A percentile compares a stretch with the other conserved stretches of the same genome.
These are phyloP conservation scores for Rhimphoctona megacephalus DNA, from an alignment of 2,888 invertebrate genomes.

Conservation along the genomic window DNA sequence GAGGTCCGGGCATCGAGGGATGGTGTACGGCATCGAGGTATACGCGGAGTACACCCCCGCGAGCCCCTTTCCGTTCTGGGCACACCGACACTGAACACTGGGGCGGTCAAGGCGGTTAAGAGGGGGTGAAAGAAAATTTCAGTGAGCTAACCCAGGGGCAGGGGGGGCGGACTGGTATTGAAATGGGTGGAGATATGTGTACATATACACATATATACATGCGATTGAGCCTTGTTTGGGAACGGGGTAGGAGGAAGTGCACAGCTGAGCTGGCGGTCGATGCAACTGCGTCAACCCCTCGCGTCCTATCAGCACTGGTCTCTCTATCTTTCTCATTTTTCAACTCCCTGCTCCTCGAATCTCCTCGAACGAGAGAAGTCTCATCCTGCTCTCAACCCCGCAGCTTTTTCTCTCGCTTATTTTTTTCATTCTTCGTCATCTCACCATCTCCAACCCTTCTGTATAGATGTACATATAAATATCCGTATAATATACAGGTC, in stretches of 20 bases:
- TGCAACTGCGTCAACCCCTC: slow-evolving; percentile 82
- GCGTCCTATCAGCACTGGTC: slow-evolving; percentile 66
- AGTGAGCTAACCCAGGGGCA: slow-evolving; percentile 49
- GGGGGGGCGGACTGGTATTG: slow-evolving; percentile 32
- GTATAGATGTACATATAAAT: slow-evolving; percentile 20
- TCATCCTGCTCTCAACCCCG: slow-evolving; percentile 26
- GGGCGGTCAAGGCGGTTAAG: slow-evolving; percentile 50
- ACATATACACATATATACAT: slow-evolving; percentile 28
- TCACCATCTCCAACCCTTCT: slow-evolving; percentile 42
- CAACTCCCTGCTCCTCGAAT: slow-evolving; percentile 2
- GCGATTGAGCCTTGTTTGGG: slow-evolving; percentile 46
- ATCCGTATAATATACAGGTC: background rate
- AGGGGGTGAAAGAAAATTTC: slow-evolving; percentile 62
- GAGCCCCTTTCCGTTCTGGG: slow-evolving; percentile 4
- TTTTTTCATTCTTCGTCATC: slow-evolving; percentile 43
- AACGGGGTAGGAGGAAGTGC: slow-evolving; percentile 69
- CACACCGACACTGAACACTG: slow-evolving; percentile 28
- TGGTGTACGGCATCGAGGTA: slow-evolving; percentile 47
- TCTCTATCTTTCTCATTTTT: slow-evolving; percentile 38
- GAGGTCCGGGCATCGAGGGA: slow-evolving; percentile 82
- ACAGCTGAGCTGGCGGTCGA: slow-evolving; percentile 76
- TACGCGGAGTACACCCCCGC: slow-evolving; percentile 28
- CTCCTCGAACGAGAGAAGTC: slow-evolving; percentile 11
- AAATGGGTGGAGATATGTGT: slow-evolving; percentile 22
- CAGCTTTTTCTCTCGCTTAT: slow-evolving; percentile 29